Evolutionary conservation across 1,140 invertebrate species (phyloP).

Genomic region (Meloidogyne exigua): DNA sequence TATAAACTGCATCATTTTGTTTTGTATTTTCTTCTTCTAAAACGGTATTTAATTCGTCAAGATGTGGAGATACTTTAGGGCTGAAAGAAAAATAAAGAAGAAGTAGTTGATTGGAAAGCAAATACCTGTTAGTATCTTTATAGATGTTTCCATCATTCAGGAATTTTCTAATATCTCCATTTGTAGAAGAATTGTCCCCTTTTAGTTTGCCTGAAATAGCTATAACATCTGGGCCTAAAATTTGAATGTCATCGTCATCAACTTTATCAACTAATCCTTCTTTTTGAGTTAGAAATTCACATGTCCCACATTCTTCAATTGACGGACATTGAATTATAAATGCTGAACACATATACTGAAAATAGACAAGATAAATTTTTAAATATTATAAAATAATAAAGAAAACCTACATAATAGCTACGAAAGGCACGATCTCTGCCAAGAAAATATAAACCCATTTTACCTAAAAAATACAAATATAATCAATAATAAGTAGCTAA

Average conservation of each 20-base stretch:
- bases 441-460: conserved; percentile 33
- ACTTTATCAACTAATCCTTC: too few relatives aligned
- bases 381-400: not conserved
- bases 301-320: not conserved
- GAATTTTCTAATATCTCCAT: not conserved
- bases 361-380: not conserved
- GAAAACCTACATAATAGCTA: conserved; percentile 26
- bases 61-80: not conserved
- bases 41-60: not conserved
- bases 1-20: not conserved
- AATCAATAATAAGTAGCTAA: conserved; percentile 8
- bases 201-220: not conserved
- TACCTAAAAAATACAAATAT: conserved; percentile 16
- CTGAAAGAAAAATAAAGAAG: not conserved
- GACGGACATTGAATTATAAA: conserved; percentile 13
- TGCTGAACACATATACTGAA: conserved; percentile 15
- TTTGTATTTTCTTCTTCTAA: not conserved
- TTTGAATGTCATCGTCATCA: not conserved
- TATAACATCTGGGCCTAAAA: not conserved
- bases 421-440: conserved; percentile 36
- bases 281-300: conserved; percentile 3
- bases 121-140: not conserved
- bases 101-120: too few relatives aligned
- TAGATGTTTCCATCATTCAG: not conserved
- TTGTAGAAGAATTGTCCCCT: not conserved